A percentile compares a stretch with the other conserved stretches of the same genome.
phyloP scores from a whole-genome alignment of 1,140 invertebrate species.

The Drosophila arizonae region DNA sequence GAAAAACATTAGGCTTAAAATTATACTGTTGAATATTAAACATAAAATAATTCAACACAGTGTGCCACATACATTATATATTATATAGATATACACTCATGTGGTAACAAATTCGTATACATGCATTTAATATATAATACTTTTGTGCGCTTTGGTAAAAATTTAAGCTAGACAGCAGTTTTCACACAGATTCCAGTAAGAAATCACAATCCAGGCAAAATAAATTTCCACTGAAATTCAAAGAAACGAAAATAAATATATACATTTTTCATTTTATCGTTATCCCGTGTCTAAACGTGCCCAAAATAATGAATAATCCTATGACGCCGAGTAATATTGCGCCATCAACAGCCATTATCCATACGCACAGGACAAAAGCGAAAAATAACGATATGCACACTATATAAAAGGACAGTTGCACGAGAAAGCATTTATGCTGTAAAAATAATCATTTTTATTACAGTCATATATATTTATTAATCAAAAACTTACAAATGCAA shows the following conservation, averaged over 20 bases:
- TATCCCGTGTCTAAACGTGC: not conserved
- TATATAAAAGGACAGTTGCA: not conserved
- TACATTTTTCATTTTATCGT: not conserved
- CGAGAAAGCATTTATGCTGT: not conserved
- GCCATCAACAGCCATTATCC: not conserved
- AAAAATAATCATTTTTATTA: not conserved
- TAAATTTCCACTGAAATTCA: conserved; percentile 32
- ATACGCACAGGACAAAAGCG: not conserved
- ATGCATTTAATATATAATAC: not conserved
- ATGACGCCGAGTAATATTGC: not conserved
- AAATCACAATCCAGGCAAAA: conserved; percentile 23
- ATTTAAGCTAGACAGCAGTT: not conserved
- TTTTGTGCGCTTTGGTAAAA: not conserved
- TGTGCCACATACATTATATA: not conserved
- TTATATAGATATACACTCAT: too few species aligned
- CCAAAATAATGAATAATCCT: not conserved
- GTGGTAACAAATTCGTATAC: too few species aligned
- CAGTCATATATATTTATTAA: not conserved
- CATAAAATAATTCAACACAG: too few species aligned
- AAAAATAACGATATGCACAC: not conserved
- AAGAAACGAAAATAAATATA: not conserved
- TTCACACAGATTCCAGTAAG: conserved; percentile 18
- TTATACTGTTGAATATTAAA: too few species aligned
- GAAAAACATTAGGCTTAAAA: too few species aligned
- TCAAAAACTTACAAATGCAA: conserved; percentile 18